Evolutionary conservation across 2,888 invertebrate species (phyloP), one percentile per base, ranked within the genome.

Genomic region (Drosophila recens): DNA sequence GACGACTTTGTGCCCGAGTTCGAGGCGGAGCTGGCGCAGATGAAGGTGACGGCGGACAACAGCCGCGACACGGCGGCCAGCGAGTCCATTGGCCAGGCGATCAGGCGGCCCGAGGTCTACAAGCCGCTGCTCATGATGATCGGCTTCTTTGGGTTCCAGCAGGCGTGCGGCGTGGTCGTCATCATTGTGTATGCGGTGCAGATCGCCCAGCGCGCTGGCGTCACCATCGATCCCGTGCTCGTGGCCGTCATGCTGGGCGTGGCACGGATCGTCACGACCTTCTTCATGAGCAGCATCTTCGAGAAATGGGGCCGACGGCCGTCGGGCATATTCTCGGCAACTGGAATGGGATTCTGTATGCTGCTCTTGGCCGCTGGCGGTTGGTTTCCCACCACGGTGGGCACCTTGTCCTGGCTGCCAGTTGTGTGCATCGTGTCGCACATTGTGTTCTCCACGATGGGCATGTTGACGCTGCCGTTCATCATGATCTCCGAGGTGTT

Each of bases 401-500:
- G 87, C 38, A 70, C 74, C 4, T 72, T 84, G 52, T 87, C 91
- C 1, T 83, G 90, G 72, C 67, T 92, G 61, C 90, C 92, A 0
- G 91, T 89, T 3, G 64, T 87, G 3, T 90, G 91, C 70, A 92
- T 92, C 56, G 79, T 92, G 3, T 69, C 90, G 3, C 92, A 80
- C 89, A 93, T 74, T 93, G 94, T 89, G 87, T 96, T 59, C 92
- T 95, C 90, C 78, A 93, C 92, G 2, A 88, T 91, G 80, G 92
- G 96, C 36, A 80, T 92, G 52, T 68, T 95, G 9, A 95, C 96
- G 2, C 89, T 96, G 67, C 96, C 96, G 0, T 96, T 96, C 95
- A 94, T 95, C 51, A 95, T 96, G 94, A 95, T 95, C 78, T 96
- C 96, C 0, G 96, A 96, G 92, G 93, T 96, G 0, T 96, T 95